Evolutionary conservation across 2,113 vertebrate species (phyloP), one percentile per base, ranked within the genome.

Genomic region (Sturnira hondurensis): DNA sequence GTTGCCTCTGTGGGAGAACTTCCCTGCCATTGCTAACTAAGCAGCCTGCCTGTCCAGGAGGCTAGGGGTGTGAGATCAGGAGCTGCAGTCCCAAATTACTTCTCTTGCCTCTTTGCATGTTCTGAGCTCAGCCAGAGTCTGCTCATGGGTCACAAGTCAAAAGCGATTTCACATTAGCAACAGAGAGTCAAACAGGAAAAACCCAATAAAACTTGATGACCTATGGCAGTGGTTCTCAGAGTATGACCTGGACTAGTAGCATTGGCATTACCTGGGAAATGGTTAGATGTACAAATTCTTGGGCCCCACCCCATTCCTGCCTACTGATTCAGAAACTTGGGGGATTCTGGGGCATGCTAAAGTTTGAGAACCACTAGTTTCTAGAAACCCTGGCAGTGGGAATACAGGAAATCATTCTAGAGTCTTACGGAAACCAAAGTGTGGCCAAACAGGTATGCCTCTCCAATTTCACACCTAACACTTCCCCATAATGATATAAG

Each of bases 1-100:
- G 93, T 94, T 96, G 88, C 86, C 50, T 96, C 95, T 86, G 65
- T 93, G 91, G 93, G 87, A 95, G 45, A 68, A 91, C n/a, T 15
- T 22, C 28, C 15, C 58, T 43, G 68, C 63, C 52, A 3, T 71
- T 47, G 77, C 58, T 54, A 90, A 82, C 36, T 43, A 88, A 68
- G 74, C 43, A 52, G 76, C 36, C 92, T 36, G 67, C 6, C 52
- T 43, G 13, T 63, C 76, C 54, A 3, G 14, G 2, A 58, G 28
- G 43, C 22, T 43, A 19, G 15, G 43, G 5, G 28, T 1, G 0
- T 31, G 14, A 3, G 26, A 45, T 68, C 31, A 19, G 47, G 54
- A 71, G 26, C 67, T 58, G 0, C 8, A 56, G 63, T 33, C 47
- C 63, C 65, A 92, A 31, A 68, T 74, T 33, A 24, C 38, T 91